Evolutionary conservation across 2,888 invertebrate species (phyloP).

Genomic region (Agrotis ipsilon): DNA sequence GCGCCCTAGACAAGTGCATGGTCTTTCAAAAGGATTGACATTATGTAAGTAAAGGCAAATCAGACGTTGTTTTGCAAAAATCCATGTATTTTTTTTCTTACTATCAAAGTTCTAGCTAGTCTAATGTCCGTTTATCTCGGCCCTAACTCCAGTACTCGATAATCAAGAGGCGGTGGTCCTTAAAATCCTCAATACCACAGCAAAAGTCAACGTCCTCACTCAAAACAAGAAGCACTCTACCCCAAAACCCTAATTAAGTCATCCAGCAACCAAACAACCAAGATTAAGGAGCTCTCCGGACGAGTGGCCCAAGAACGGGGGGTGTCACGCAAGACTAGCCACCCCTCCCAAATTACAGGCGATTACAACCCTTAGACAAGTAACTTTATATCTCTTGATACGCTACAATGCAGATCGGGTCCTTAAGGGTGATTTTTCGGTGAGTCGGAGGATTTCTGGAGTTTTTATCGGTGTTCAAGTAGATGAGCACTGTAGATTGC

Average conservation of each 20-base stretch:
- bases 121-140: neutral
- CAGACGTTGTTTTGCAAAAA: no score
- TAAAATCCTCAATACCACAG: neutral
- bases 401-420: slow-evolving; percentile 54
- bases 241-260: slow-evolving; percentile 54
- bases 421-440: slow-evolving; percentile 32
- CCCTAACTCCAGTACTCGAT: neutral
- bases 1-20: no score
- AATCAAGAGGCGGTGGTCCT: neutral
- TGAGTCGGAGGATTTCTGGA: slow-evolving; percentile 22
- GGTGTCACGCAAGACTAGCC: slow-evolving; percentile 55
- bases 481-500: slow-evolving; percentile 9
- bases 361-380: slow-evolving; percentile 48
- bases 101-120: no score
- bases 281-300: slow-evolving; percentile 56
- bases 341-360: slow-evolving; percentile 54
- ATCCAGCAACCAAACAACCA: slow-evolving; percentile 46
- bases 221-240: slow-evolving; percentile 23
- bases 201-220: slow-evolving; percentile 12
- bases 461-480: slow-evolving; percentile 23
- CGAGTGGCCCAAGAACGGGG: slow-evolving; percentile 36
- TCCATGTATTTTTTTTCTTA: no score
- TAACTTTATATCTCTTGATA: slow-evolving; percentile 51
- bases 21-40: no score
- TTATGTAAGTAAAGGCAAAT: no score